Evolutionary conservation across 1,140 invertebrate genomes (phyloP).

Genomic region (Bombus turneri): DNA sequence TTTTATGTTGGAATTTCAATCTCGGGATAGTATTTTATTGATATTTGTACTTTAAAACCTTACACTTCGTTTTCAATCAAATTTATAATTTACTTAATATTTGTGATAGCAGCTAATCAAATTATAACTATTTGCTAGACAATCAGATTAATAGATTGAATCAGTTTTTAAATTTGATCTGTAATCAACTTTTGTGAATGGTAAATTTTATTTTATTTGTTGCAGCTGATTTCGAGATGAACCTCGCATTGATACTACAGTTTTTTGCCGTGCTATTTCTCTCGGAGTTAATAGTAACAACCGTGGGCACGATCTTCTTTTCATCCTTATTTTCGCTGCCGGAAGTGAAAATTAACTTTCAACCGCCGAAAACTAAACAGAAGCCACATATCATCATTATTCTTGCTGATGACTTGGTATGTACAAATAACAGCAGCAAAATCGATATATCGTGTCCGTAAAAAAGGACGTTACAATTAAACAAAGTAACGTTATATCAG

Average conservation of each 20-base stretch:
- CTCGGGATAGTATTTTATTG: not conserved
- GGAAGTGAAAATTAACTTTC: not conserved
- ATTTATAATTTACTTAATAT: not conserved
- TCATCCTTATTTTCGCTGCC: not conserved
- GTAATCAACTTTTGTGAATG: not conserved
- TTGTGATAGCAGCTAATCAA: not conserved
- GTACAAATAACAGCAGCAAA: conserved; percentile 33
- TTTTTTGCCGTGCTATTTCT: not conserved
- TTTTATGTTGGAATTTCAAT: not conserved
- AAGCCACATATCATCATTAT: conserved; percentile 84
- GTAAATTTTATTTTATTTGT: not conserved
- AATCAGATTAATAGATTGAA: not conserved
- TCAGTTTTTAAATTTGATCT: no score
- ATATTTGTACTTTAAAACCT: not conserved
- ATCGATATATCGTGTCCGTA: not conserved
- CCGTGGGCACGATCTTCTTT: not conserved
- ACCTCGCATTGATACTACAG: not conserved
- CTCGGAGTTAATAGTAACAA: not conserved
- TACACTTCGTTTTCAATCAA: not conserved
- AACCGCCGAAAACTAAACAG: not conserved
- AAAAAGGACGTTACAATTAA: no score
- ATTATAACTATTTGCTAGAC: not conserved
- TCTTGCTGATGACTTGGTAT: conserved; percentile 85
- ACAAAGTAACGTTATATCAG: no score
- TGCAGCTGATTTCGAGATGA: conserved; percentile 35